Base-by-base conservation (phyloP, 2,797 vertebrate species). In the Xenopus petersii region DNA sequence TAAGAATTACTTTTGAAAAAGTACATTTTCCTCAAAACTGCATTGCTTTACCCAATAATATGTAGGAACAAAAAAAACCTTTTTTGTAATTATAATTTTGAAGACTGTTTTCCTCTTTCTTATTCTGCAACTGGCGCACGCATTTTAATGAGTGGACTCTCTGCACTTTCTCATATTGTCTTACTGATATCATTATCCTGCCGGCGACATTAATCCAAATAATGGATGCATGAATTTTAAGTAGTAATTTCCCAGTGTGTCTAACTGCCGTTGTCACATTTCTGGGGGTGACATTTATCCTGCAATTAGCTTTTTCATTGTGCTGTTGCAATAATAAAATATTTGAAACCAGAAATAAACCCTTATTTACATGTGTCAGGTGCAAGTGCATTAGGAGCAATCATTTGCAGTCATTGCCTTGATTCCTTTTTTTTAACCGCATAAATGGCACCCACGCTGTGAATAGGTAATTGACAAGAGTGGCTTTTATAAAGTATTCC, bases 401-500 rank as follows among this genome's bases (percentile, higher is more conserved):
- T 84, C 80, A 74, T 80, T 80, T 51, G 79, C 67, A 9, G 79
- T 85, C 84, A 80, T 79, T 81, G 80, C 79, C 80, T 67, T 3
- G 70, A 59, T 71, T 59, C 85, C 36, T 42, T 42, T 42, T 42
- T 42, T 42, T 5, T 42, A 42, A 6, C 36, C 86, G 3, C 86
- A 79, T 87, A 85, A 81, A 88, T 87, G 87, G 89, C 85, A 88
- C 84, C 85, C 88, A 87, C 84, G 86, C 91, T 88, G 88, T 80
- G 90, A 87, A 84, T 86, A 84, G 82, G 82, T 88, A 90, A 91
- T 89, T 92, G 91, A 91, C 89, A 88, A 88, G 89, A 89, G 91
- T 88, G 51, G 85, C 86, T 86, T 81, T 89, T 91, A 88, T 88
- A 86, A 89, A 91, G 88, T 78, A 72, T 86, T 86, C 89, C 88